phyloP scores from a whole-genome alignment of 2,888 invertebrate genomes.

The Pristionchus exspectatus region DNA sequence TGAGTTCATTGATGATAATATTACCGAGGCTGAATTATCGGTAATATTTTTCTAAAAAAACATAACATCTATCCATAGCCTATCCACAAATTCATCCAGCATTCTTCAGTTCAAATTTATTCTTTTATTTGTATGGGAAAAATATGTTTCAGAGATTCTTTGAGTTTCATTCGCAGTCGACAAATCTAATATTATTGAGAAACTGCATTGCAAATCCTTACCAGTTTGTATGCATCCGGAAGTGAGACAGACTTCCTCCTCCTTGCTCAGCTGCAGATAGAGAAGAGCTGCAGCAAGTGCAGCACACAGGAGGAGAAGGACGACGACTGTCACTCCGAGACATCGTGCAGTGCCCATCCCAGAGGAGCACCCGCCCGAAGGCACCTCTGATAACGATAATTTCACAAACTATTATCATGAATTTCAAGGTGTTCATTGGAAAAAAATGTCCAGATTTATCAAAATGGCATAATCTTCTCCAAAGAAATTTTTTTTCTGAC shows the following conservation, averaged over 20 bases:
- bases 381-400: no score
- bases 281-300: constrained; percentile 42
- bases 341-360: constrained; percentile 41
- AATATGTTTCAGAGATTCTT: not conserved
- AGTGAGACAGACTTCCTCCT: constrained; percentile 72
- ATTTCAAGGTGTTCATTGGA: no score
- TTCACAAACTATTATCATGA: no score
- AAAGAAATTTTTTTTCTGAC: no score
- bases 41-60: not conserved
- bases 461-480: no score
- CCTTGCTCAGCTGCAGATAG: constrained; percentile 41
- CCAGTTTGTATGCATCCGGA: constrained; percentile 78
- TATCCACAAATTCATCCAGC: no score
- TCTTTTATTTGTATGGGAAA: not conserved
- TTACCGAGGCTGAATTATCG: constrained; percentile 75
- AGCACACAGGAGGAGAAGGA: constrained; percentile 48
- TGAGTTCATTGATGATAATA: constrained; percentile 78
- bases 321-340: not conserved
- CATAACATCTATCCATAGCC: not conserved
- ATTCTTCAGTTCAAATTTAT: not conserved
- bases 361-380: not conserved
- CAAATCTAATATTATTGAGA: not conserved
- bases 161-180: not conserved
- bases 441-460: no score
- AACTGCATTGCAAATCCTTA: constrained; percentile 50